A percentile compares a stretch with the other conserved stretches of the same genome.
These are phyloP conservation scores for Molossus molossus DNA, from an alignment of 2,797 vertebrate genomes.

Conservation along the genomic window DNA sequence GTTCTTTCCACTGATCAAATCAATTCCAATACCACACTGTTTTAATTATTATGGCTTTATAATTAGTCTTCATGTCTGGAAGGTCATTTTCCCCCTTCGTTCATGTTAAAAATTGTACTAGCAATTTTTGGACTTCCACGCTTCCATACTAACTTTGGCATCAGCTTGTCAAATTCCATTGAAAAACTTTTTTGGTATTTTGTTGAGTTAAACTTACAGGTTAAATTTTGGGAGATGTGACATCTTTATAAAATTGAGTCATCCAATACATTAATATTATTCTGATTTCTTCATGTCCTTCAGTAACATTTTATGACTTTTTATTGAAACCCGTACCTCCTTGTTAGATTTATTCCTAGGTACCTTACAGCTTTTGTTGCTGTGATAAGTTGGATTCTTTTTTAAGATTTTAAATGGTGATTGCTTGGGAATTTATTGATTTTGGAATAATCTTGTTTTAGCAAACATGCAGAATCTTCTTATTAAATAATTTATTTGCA, in stretches of 20 bases:
- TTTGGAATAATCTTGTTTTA: conserved; percentile 57
- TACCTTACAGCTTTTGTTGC: conserved; percentile 45
- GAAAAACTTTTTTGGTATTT: conserved; percentile 58
- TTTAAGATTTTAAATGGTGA: conserved; percentile 22
- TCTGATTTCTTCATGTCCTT: conserved; percentile 64
- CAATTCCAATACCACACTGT: conserved; percentile 54
- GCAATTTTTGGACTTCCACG: neutral
- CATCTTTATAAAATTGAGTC: conserved; percentile 59
- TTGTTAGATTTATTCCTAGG: neutral
- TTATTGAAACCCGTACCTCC: conserved; percentile 25
- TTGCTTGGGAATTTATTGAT: conserved; percentile 59
- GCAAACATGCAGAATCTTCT: conserved; percentile 53
- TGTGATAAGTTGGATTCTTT: conserved; percentile 24
- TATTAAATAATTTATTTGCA: conserved; percentile 45
- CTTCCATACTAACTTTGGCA: conserved; percentile 32
- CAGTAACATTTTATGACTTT: conserved; percentile 47
- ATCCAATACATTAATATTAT: conserved; percentile 18
- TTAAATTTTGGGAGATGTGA: conserved; percentile 26
- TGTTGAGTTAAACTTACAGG: conserved; percentile 52
- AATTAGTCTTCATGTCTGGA: neutral
- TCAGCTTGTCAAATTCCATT: conserved; percentile 2
- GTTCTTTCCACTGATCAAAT: conserved; percentile 52
- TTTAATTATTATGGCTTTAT: conserved; percentile 66
- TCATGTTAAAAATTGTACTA: neutral
- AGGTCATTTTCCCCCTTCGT: neutral